Evolutionary conservation across 2,113 vertebrate genomes (phyloP).

Genomic region (Osmerus eperlanus): DNA sequence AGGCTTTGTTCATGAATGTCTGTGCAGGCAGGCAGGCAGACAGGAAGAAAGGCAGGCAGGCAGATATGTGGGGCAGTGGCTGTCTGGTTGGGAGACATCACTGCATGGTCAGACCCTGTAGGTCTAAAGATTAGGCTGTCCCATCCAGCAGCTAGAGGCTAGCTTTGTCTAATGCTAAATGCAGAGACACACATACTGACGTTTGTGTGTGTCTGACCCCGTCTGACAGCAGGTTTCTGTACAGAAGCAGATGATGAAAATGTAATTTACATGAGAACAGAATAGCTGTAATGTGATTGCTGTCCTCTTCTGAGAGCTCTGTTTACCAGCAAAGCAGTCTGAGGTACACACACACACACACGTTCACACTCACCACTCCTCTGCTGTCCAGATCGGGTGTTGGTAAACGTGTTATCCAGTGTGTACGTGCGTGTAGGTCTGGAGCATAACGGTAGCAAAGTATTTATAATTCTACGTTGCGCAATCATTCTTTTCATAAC

Average conservation of each 20-base stretch:
- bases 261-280: conserved; percentile 64
- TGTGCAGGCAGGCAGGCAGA: conserved; percentile 1
- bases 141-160: background rate
- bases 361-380: conserved; percentile 13
- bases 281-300: conserved; percentile 61
- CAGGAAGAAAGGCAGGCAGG: conserved; percentile 9
- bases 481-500: too few relatives aligned
- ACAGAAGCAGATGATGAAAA: conserved; percentile 65
- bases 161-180: background rate
- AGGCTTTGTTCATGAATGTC: conserved; percentile 6
- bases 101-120: too few relatives aligned
- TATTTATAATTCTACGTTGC: too few relatives aligned
- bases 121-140: too few relatives aligned
- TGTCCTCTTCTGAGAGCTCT: conserved; percentile 11
- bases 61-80: background rate
- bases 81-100: too few relatives aligned
- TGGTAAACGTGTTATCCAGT: background rate
- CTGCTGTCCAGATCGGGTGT: too few relatives aligned
- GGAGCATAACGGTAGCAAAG: too few relatives aligned
- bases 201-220: conserved; percentile 25
- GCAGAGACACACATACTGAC: conserved; percentile 2
- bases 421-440: background rate
- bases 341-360: conserved; percentile 36
- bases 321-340: conserved; percentile 7
- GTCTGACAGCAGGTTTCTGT: conserved; percentile 11